Conservation (phyloP, 2,797 vertebrate genomes). For the Lophius americanus region DNA sequence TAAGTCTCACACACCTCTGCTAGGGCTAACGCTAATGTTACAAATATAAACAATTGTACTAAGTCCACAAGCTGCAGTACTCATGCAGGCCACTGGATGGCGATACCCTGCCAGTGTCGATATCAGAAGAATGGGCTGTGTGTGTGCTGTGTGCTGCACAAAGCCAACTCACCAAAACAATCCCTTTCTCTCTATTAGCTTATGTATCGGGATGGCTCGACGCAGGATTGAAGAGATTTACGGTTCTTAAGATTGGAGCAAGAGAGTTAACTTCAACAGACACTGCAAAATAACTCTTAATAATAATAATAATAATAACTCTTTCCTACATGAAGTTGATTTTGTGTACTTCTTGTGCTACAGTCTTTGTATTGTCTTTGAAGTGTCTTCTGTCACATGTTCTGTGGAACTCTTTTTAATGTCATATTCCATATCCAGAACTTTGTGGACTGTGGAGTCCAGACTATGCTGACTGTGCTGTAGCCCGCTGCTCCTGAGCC, state of each 20-base stretch:
- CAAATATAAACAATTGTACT: background rate
- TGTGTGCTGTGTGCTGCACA: background rate
- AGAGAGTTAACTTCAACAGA: too few relatives aligned
- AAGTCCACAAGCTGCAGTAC: conserved; percentile 12
- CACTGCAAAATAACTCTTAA: too few relatives aligned
- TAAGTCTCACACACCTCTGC: too few relatives aligned
- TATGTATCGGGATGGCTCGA: too few relatives aligned
- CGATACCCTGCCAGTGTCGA: conserved; percentile 25
- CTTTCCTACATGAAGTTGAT: background rate
- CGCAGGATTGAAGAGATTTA: too few relatives aligned
- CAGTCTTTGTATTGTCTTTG: background rate
- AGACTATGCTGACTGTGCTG: conserved; percentile 80
- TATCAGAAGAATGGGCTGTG: background rate
- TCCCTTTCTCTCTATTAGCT: too few relatives aligned
- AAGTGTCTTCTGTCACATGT: conserved; percentile 5
- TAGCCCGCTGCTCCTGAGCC: conserved; percentile 54
- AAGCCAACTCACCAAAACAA: too few relatives aligned
- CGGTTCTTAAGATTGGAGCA: too few relatives aligned
- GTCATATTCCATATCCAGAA: conserved; percentile 63
- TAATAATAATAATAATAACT: too few relatives aligned
- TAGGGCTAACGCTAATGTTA: too few relatives aligned
- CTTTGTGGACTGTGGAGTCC: conserved; percentile 82
- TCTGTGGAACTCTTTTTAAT: conserved; percentile 18
- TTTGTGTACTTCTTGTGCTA: background rate
- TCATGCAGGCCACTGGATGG: conserved; percentile 63